These are phyloP conservation scores for Deilephila porcellus DNA, from an alignment of 2,888 invertebrate species.

Conservation along the genomic window DNA sequence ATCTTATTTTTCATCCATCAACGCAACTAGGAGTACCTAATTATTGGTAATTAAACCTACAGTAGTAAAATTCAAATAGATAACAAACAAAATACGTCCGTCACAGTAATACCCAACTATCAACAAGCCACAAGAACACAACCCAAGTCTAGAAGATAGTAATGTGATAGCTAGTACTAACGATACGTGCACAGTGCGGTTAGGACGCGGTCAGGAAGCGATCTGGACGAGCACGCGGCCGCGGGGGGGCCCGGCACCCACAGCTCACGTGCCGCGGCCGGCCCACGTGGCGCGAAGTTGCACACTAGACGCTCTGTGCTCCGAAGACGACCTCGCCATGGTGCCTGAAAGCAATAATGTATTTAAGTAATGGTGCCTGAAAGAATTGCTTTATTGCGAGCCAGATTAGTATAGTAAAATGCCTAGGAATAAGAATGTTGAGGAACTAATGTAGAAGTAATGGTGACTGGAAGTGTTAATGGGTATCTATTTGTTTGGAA, in stretches of 20 bases:
- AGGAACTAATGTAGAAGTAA: no score
- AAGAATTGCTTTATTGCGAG: no score
- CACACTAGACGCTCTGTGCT: constrained; percentile 75
- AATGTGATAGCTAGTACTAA: constrained; percentile 52
- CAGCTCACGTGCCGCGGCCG: constrained; percentile 50
- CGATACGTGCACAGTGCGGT: constrained; percentile 65
- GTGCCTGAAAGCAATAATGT: constrained; percentile 38
- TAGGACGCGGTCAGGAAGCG: constrained; percentile 49
- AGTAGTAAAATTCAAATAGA: no score
- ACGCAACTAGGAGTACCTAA: not conserved
- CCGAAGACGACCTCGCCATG: constrained; percentile 60
- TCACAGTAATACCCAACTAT: no score
- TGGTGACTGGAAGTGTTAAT: no score
- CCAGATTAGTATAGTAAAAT: no score
- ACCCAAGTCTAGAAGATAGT: not conserved
- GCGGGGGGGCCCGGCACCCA: constrained; percentile 64
- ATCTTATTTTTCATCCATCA: not conserved
- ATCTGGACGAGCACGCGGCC: constrained; percentile 59
- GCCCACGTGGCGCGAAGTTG: constrained; percentile 73
- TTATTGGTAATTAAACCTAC: no score
- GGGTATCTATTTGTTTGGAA: not conserved
- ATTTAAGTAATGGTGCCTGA: no score
- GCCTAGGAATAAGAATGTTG: no score
- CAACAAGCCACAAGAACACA: not conserved
- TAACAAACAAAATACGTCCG: no score